Evolutionary conservation across 1,140 invertebrate species (phyloP).

Genomic region (Philopotamus ludificatus): DNA sequence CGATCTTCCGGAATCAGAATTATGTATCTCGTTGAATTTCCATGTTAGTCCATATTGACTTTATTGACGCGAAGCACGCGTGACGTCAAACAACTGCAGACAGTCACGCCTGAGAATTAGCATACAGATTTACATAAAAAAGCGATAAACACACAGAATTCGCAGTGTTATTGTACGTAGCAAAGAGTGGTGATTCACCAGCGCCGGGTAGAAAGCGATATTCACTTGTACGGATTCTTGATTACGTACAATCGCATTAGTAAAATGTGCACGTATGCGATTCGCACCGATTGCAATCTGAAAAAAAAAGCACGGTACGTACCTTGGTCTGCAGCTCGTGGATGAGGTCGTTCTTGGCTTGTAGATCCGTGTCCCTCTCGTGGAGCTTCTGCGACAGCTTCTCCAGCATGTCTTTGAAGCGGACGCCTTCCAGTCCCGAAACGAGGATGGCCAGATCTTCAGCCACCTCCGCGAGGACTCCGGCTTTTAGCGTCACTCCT

Average conservation of each 20-base stretch:
- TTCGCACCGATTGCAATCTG: background rate
- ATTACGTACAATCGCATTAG: background rate
- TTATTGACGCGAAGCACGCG: too few relatives aligned
- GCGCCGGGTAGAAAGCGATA: too few relatives aligned
- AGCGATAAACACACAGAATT: too few relatives aligned
- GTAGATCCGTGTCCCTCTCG: constrained; percentile 76
- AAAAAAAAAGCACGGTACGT: constrained; percentile 41
- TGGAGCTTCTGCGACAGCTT: constrained; percentile 70
- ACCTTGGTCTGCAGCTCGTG: constrained; percentile 79
- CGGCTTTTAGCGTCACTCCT: constrained; percentile 56
- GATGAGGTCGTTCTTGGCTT: constrained; percentile 74
- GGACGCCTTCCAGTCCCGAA: constrained; percentile 72
- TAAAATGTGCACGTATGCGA: background rate
- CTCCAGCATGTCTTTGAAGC: constrained; percentile 78
- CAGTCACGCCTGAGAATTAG: too few relatives aligned
- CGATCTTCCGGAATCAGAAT: too few relatives aligned
- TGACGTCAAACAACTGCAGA: too few relatives aligned
- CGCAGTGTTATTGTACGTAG: too few relatives aligned
- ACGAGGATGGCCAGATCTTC: constrained; percentile 71
- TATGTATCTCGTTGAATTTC: too few relatives aligned
- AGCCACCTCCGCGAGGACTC: constrained; percentile 60
- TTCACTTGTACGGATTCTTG: background rate
- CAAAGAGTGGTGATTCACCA: too few relatives aligned
- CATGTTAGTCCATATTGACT: too few relatives aligned
- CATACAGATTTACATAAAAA: too few relatives aligned